These are phyloP conservation scores for Aspidoscelis tigris DNA, from an alignment of 2,113 vertebrate genomes.

Conservation along the genomic window DNA sequence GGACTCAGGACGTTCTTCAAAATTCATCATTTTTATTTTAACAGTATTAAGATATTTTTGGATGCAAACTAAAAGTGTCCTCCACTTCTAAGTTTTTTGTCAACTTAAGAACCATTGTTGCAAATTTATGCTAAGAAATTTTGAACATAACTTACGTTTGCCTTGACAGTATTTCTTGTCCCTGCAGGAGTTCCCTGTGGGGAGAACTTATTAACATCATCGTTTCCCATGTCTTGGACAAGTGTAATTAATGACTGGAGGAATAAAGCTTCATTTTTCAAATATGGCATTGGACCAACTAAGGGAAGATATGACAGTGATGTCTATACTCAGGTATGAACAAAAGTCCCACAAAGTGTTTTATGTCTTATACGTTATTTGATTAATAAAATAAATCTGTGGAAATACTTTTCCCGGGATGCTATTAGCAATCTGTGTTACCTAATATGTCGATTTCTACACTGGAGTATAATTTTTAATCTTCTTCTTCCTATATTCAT, in stretches of 20 bases:
- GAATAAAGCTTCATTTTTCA: background rate
- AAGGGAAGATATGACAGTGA: background rate
- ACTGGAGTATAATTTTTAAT: background rate
- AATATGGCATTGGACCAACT: background rate
- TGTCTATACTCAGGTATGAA: background rate
- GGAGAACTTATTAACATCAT: background rate
- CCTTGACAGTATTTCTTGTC: background rate
- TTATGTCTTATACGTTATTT: too few species aligned
- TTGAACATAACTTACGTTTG: too few species aligned
- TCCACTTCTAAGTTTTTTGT: too few species aligned
- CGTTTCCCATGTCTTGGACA: background rate
- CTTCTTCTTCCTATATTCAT: background rate
- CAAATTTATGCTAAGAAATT: too few species aligned
- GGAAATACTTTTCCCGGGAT: too few species aligned
- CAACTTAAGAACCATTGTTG: too few species aligned
- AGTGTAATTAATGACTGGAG: background rate
- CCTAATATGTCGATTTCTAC: background rate
- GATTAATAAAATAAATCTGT: too few species aligned
- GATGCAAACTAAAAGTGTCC: background rate
- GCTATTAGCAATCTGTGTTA: too few species aligned
- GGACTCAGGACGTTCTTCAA: too few species aligned
- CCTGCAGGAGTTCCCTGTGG: background rate
- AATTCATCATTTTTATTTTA: too few species aligned
- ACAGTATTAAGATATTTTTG: too few species aligned
- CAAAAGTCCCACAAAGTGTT: background rate